These are phyloP conservation scores for Protonemura montana DNA, from an alignment of 2,888 invertebrate species.

Conservation along the genomic window DNA sequence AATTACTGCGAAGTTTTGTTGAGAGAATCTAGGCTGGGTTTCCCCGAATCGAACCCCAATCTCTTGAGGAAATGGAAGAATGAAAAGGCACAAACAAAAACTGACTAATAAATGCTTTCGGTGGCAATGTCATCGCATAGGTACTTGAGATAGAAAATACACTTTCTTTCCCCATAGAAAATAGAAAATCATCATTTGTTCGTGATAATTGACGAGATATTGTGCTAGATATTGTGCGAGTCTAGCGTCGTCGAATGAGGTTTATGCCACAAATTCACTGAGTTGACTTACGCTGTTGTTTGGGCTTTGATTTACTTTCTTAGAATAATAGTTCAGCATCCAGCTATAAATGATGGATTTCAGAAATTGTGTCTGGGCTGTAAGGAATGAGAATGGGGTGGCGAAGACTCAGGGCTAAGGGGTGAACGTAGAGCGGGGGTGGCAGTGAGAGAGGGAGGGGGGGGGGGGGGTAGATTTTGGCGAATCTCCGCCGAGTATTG, in stretches of 20 bases:
- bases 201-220: not conserved
- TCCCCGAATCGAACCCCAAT: not conserved
- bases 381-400: conserved; percentile 34
- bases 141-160: not conserved
- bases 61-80: not conserved
- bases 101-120: not conserved
- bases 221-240: not conserved
- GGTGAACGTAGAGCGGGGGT: not conserved
- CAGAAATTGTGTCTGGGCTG: conserved; percentile 33
- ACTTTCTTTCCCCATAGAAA: not conserved
- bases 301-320: not conserved
- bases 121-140: not conserved
- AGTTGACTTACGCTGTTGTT: not conserved
- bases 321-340: not conserved
- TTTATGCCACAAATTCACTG: not conserved
- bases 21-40: conserved; percentile 34
- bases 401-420: not conserved
- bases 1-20: conserved; percentile 39
- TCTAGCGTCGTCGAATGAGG: not conserved
- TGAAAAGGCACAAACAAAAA: not conserved
- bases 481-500: conserved; percentile 42
- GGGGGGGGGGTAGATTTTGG: conserved; percentile 39
- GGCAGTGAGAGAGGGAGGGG: not conserved
- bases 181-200: not conserved
- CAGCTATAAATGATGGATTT: conserved; percentile 13